Evolutionary conservation across 1,140 invertebrate genomes (phyloP).

Genomic region (Sinella curviseta): DNA sequence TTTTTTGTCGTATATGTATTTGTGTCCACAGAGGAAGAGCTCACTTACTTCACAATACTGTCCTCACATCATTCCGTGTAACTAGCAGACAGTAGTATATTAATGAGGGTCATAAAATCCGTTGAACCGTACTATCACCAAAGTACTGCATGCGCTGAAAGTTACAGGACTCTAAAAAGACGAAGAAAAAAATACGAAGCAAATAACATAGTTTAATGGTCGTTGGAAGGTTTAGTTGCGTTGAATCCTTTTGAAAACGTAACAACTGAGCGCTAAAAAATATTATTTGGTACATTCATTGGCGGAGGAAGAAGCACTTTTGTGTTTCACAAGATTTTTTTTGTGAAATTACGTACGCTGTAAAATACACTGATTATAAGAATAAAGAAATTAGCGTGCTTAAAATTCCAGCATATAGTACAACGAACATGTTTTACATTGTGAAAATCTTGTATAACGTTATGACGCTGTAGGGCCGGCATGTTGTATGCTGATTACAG

Average conservation of each 20-base stretch:
- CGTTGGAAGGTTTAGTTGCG: background rate
- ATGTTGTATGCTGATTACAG: background rate
- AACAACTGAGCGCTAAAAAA: background rate
- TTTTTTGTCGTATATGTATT: background rate
- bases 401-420: no score
- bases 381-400: no score
- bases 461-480: no score
- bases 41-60: background rate
- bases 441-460: no score
- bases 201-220: slow-evolving; percentile 5
- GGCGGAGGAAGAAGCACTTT: no score
- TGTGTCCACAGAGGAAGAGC: slow-evolving; percentile 2
- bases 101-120: slow-evolving; percentile 20
- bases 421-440: no score
- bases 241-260: background rate
- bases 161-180: background rate
- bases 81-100: background rate
- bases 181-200: background rate
- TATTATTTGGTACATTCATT: no score
- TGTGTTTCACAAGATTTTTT: no score
- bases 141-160: background rate
- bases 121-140: slow-evolving; percentile 11
- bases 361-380: no score
- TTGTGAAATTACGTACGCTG: no score
- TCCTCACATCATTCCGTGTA: background rate